Percentiles rank a stretch among this genome's conserved stretches.
Conservation (phyloP, 2,888 invertebrate genomes). For the Brachypalpus laphriformis region DNA sequence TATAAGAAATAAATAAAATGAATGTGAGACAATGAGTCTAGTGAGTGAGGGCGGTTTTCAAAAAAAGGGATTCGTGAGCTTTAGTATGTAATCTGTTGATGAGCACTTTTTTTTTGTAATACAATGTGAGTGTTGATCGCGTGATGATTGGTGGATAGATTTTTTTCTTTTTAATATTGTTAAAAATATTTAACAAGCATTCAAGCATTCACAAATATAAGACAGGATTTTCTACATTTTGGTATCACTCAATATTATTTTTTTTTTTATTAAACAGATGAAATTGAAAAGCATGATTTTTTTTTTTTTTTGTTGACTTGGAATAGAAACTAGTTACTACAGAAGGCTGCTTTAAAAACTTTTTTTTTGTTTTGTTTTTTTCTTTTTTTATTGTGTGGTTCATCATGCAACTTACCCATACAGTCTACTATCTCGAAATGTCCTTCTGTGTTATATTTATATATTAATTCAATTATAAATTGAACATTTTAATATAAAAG, state of each 20-base stretch:
- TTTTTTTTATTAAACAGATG: constrained; percentile 72
- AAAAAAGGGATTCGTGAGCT: constrained; percentile 35
- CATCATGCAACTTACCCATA: constrained; percentile 87
- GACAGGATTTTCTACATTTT: constrained; percentile 61
- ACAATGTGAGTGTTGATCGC: constrained; percentile 20
- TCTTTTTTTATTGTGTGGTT: constrained; percentile 76
- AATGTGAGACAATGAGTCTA: constrained; percentile 66
- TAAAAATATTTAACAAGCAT: constrained; percentile 67
- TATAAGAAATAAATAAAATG: constrained; percentile 45
- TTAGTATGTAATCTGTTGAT: constrained; percentile 52
- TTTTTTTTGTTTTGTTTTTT: constrained; percentile 71
- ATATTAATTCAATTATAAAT: constrained; percentile 73
- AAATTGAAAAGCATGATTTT: constrained; percentile 78
- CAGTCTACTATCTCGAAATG: constrained; percentile 94
- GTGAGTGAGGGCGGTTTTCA: constrained; percentile 48
- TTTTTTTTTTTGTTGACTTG: constrained; percentile 73
- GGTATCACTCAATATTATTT: constrained; percentile 65
- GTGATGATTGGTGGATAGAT: constrained; percentile 52
- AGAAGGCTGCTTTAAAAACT: constrained; percentile 66
- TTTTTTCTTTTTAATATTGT: constrained; percentile 43
- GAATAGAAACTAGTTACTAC: constrained; percentile 70
- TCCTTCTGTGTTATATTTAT: constrained; percentile 86
- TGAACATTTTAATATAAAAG: constrained; percentile 66
- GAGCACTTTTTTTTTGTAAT: constrained; percentile 30
- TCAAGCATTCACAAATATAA: constrained; percentile 71